These are phyloP conservation scores for Vireo altiloquus DNA, from an alignment of 2,113 vertebrate species.

Conservation along the genomic window DNA sequence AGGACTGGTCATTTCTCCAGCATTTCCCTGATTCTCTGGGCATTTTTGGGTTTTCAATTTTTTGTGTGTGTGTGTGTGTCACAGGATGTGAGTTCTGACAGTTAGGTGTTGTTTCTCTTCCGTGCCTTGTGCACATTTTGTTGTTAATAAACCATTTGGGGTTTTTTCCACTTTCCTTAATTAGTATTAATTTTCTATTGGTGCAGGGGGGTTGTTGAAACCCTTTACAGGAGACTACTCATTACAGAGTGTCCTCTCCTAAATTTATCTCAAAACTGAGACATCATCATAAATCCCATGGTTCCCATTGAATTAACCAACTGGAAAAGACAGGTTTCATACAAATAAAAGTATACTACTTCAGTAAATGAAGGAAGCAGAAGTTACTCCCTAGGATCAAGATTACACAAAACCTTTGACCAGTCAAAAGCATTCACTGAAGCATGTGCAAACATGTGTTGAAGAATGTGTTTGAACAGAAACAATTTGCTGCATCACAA, in stretches of 20 bases:
- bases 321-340: neutral
- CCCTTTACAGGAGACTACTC: neutral
- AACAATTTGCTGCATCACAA: neutral
- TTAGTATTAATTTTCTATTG: neutral
- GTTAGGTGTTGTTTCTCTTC: neutral
- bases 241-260: neutral
- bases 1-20: neutral
- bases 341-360: neutral
- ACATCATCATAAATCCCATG: neutral
- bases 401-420: neutral
- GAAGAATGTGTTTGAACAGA: neutral
- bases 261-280: neutral
- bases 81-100: rapidly evolving
- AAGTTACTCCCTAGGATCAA: neutral
- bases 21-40: neutral
- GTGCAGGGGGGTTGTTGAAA: neutral
- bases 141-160: rapidly evolving
- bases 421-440: neutral
- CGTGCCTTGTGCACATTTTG: neutral
- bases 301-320: neutral
- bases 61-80: too few relatives aligned
- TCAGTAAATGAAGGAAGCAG: neutral
- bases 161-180: neutral
- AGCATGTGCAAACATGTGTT: neutral
- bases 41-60: neutral